Base-by-base conservation (phyloP, 64 coral and sea anemone species). In the Porites lutea region DNA sequence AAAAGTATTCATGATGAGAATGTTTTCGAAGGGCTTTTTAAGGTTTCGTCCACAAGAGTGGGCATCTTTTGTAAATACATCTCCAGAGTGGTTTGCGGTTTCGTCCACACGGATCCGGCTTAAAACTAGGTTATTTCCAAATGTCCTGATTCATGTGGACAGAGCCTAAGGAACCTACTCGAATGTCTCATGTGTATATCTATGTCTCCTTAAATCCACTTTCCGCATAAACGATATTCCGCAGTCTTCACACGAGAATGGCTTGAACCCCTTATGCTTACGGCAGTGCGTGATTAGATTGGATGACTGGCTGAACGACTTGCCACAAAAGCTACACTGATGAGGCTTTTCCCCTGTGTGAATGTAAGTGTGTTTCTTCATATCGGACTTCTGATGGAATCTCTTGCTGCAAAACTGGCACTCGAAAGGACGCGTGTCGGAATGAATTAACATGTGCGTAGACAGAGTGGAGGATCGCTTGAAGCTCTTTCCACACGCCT, bases 321-420 rank as follows among this genome's bases (percentile, higher is more conserved):
- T 92, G 27, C 91, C 91, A 13, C 82, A 92, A 59, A 87, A 79
- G 15, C 58, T 78, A 47, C 91, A 92, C 37, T 54, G 52, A 20
- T 92, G 91, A 7, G 91, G 91, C 20, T 92, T 92, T 11, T 92
- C 91, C 9, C 91, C 91, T 6, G 91, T 92, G 61, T 92, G 91
- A 10, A 85, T 92, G 74, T 92, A 92, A 4, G 91, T 92, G 14
- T 92, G 91, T 75, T 92, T 92, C 72, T 92, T 92, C 91, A 92
- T 92, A 60, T 92, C 91, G 4, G 91, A 92, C 8, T 92, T 92
- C 75, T 92, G 91, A 43, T 92, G 91, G 72, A 92, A 92, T 70
- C 75, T 92, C 72, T 92, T 92, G 10, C 91, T 74, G 47, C 91
- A 92, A 50, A 87, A 92, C n/a, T 92, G 71, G 18, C 91, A 92